phyloP scores from a whole-genome alignment of 2,888 invertebrate genomes.

The Lasioglossum figueresi region DNA sequence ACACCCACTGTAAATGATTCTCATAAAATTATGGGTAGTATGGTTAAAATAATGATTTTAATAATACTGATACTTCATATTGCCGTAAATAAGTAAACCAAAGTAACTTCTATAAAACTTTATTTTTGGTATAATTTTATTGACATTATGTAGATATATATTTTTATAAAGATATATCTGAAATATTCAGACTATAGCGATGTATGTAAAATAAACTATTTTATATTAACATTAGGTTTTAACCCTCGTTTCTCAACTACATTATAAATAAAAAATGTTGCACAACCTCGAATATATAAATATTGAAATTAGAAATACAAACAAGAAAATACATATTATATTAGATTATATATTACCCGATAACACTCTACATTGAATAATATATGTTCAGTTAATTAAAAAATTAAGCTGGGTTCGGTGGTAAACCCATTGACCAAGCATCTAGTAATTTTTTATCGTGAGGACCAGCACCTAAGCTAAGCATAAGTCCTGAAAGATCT shows the following conservation, averaged over 20 bases:
- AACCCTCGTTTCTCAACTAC: conserved; percentile 33
- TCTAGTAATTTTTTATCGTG: conserved; percentile 81
- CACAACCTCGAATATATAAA: conserved; percentile 66
- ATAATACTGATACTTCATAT: background rate
- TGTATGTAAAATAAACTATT: conserved; percentile 49
- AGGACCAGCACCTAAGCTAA: conserved; percentile 81
- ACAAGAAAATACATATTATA: conserved; percentile 36
- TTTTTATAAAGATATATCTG: conserved; percentile 31
- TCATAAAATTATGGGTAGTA: background rate
- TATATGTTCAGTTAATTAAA: conserved; percentile 37
- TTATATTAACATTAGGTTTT: conserved; percentile 28
- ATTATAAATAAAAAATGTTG: conserved; percentile 62
- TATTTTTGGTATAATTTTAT: conserved; percentile 30
- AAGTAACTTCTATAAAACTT: conserved; percentile 27
- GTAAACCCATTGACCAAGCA: conserved; percentile 82
- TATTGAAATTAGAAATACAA: conserved; percentile 46
- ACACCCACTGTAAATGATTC: background rate
- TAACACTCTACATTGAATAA: conserved; percentile 49
- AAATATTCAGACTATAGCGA: conserved; percentile 25
- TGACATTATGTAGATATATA: conserved; percentile 10
- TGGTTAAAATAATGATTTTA: background rate
- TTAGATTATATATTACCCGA: conserved; percentile 61
- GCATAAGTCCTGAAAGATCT: conserved; percentile 80
- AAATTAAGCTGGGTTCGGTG: conserved; percentile 79
- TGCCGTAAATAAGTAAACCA: conserved; percentile 3